A percentile compares a stretch with the other conserved stretches of the same genome.
Conservation (phyloP, 1,140 invertebrate genomes). For the Solenopsis invicta region DNA sequence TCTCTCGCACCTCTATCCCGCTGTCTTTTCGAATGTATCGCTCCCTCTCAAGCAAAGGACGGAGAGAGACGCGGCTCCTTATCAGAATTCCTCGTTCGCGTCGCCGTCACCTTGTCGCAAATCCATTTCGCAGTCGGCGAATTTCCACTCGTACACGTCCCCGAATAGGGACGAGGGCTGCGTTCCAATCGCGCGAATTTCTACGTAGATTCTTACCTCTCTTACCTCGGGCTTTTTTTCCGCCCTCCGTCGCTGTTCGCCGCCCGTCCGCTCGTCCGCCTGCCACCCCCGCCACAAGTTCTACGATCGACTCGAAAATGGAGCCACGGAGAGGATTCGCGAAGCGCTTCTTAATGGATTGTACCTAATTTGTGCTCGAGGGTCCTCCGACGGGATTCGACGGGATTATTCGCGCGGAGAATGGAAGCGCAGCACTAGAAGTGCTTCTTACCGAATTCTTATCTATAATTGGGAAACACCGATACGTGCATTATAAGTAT, state of each 20-base stretch:
- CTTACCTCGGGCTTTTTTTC: slow-evolving; percentile 69
- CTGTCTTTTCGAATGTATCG: slow-evolving; percentile 54
- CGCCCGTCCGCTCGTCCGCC: neutral
- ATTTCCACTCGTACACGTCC: slow-evolving; percentile 78
- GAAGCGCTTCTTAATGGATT: slow-evolving; percentile 74
- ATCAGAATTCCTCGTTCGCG: slow-evolving; percentile 82
- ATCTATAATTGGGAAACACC: slow-evolving; percentile 52
- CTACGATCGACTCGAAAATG: slow-evolving; percentile 70
- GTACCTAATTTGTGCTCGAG: slow-evolving; percentile 72
- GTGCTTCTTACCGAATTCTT: slow-evolving; percentile 54
- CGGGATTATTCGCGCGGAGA: slow-evolving; percentile 61
- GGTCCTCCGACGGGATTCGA: slow-evolving; percentile 44
- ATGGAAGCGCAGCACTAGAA: slow-evolving; percentile 45
- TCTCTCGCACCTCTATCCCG: slow-evolving; percentile 41
- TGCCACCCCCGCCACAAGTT: slow-evolving; percentile 4
- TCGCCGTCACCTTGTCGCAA: slow-evolving; percentile 83
- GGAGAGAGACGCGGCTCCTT: slow-evolving; percentile 70
- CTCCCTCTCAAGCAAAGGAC: slow-evolving; percentile 37
- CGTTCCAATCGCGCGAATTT: slow-evolving; percentile 78
- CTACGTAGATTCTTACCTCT: slow-evolving; percentile 63
- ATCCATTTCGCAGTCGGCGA: slow-evolving; percentile 83
- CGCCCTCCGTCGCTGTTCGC: slow-evolving; percentile 22
- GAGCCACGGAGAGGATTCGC: slow-evolving; percentile 53
- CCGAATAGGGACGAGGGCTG: slow-evolving; percentile 78
- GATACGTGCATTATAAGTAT: slow-evolving; percentile 8